These are phyloP conservation scores for Luperina nickerlii DNA, from an alignment of 2,888 invertebrate genomes.

Conservation along the genomic window DNA sequence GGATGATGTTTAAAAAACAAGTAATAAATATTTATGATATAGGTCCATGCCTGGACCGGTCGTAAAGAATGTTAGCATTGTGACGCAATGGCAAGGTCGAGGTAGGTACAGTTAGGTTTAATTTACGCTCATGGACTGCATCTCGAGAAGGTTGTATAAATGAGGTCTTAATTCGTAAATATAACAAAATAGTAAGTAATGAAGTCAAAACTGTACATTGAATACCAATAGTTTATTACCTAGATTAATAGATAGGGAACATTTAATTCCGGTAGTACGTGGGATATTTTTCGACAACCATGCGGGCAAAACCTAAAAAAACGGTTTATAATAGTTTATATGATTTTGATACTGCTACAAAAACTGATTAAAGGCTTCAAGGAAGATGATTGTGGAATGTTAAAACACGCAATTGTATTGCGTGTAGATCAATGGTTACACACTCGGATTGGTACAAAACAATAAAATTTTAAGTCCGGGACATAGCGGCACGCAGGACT, in stretches of 20 bases:
- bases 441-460: slow-evolving; percentile 29
- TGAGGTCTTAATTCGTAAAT: slow-evolving; percentile 12
- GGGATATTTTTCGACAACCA: too few relatives aligned
- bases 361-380: slow-evolving; percentile 20
- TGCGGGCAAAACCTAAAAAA: background rate
- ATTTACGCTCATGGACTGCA: slow-evolving; percentile 47
- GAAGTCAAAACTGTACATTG: background rate
- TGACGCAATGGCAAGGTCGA: slow-evolving; percentile 54
- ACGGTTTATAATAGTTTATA: background rate
- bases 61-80: slow-evolving; percentile 54
- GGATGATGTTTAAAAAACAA: slow-evolving; percentile 44
- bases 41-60: slow-evolving; percentile 42
- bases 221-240: background rate
- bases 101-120: slow-evolving; percentile 42
- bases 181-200: background rate
- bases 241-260: background rate
- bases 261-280: background rate
- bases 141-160: slow-evolving; percentile 25
- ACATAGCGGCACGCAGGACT: slow-evolving; percentile 44
- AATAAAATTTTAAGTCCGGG: slow-evolving; percentile 35
- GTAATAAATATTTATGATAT: slow-evolving; percentile 56
- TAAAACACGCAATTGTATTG: slow-evolving; percentile 44
- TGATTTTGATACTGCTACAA: background rate
- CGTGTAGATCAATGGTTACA: slow-evolving; percentile 33
- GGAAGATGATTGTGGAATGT: slow-evolving; percentile 13